Evolutionary conservation across 2,113 vertebrate species (phyloP).

Genomic region (Gadus macrocephalus): DNA sequence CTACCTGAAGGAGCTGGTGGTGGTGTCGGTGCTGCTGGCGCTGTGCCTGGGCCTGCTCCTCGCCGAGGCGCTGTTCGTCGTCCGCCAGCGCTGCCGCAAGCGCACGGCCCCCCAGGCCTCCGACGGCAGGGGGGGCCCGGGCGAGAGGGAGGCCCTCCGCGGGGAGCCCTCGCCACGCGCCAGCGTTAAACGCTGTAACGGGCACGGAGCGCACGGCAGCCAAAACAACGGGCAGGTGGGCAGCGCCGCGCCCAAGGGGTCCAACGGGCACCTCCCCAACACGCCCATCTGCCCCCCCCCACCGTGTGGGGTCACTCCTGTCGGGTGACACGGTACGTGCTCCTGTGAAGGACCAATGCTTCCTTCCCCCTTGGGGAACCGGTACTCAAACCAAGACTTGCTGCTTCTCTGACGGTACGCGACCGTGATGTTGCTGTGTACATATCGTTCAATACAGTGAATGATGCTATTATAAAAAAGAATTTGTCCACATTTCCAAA

Average conservation of each 20-base stretch:
- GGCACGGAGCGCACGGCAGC: background rate
- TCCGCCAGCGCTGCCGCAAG: conserved; percentile 44
- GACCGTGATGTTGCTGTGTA: background rate
- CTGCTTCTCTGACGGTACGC: conserved; percentile 1
- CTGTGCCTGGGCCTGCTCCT: conserved; percentile 57
- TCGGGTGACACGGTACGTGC: background rate
- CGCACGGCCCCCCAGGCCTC: conserved; percentile 44
- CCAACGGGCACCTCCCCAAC: conserved; percentile 69
- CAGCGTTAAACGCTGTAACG: conserved; percentile 29
- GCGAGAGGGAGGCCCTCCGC: conserved; percentile 52
- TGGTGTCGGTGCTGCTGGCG: conserved; percentile 62
- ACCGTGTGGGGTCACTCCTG: background rate
- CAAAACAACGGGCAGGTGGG: conserved; percentile 33
- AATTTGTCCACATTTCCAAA: background rate
- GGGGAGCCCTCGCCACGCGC: conserved; percentile 12
- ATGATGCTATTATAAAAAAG: background rate
- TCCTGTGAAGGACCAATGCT: background rate
- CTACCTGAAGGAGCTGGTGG: conserved; percentile 67
- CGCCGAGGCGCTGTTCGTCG: conserved; percentile 42
- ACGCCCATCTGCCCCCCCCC: conserved; percentile 53
- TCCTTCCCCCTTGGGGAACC: background rate
- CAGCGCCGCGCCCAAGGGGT: conserved; percentile 44
- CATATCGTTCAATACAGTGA: background rate
- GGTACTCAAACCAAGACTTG: background rate
- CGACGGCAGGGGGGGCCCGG: conserved; percentile 19